phyloP scores from a whole-genome alignment of 2,888 invertebrate genomes.

The Drosophila leonis region DNA sequence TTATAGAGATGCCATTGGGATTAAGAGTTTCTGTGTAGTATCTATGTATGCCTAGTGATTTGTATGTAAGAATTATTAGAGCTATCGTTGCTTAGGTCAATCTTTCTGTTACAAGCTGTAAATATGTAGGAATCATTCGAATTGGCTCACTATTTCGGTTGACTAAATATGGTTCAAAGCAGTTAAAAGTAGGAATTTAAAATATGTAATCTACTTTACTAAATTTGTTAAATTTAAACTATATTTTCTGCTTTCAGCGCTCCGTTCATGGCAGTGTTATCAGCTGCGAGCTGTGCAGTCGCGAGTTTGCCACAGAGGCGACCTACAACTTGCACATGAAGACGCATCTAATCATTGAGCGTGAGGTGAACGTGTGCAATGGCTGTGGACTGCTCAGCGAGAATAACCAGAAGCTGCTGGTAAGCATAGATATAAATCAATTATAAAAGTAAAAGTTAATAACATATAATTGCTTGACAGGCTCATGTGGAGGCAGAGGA shows the following conservation, averaged over 20 bases:
- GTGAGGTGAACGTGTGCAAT: slow-evolving; percentile 71
- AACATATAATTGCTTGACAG: not conserved
- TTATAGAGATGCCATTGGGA: too few species aligned
- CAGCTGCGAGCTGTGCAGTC: slow-evolving; percentile 76
- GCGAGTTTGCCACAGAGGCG: slow-evolving; percentile 69
- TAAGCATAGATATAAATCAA: slow-evolving; percentile 26
- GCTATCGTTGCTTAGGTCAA: too few species aligned
- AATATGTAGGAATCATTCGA: too few species aligned
- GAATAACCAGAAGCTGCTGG: slow-evolving; percentile 58
- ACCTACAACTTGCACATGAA: slow-evolving; percentile 76
- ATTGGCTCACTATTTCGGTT: too few species aligned
- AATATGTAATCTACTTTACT: not conserved
- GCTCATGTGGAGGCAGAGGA: slow-evolving; percentile 36
- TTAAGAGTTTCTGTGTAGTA: too few species aligned
- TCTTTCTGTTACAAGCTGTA: too few species aligned
- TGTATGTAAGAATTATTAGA: too few species aligned
- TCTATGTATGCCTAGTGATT: too few species aligned
- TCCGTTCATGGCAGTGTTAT: slow-evolving; percentile 55
- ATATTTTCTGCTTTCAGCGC: slow-evolving; percentile 37
- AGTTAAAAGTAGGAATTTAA: not conserved
- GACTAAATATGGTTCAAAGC: too few species aligned
- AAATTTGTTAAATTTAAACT: not conserved
- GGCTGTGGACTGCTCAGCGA: slow-evolving; percentile 78
- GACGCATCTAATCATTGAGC: slow-evolving; percentile 73
- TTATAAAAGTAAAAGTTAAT: not conserved